Percentiles rank a stretch among this genome's conserved stretches.
Conservation (phyloP, 2,888 invertebrate genomes). For the Metopia argyrocephala region DNA sequence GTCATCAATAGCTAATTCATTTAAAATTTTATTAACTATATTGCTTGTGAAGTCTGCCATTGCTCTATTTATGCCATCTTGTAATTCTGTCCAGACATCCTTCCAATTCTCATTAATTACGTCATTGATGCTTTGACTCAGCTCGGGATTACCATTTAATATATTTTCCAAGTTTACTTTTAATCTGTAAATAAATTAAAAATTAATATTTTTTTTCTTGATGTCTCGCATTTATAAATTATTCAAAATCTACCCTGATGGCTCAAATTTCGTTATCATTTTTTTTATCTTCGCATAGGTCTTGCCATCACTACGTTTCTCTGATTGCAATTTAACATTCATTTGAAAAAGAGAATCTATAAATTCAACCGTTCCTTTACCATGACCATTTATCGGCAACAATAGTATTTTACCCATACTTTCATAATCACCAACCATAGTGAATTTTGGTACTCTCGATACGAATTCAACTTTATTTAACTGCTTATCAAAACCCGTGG, state of each 20-base stretch:
- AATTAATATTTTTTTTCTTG: not conserved
- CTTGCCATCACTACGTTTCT: conserved; percentile 62
- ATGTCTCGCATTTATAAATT: not conserved
- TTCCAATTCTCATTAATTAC: conserved; percentile 72
- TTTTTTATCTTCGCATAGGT: conserved; percentile 63
- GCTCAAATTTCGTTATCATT: conserved; percentile 65
- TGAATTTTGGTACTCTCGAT: conserved; percentile 64
- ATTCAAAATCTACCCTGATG: conserved; percentile 65
- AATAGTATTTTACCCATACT: conserved; percentile 75
- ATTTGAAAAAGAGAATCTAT: conserved; percentile 66
- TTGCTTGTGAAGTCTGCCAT: conserved; percentile 58
- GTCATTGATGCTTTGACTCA: conserved; percentile 68
- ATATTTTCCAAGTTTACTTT: conserved; percentile 69
- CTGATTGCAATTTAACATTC: conserved; percentile 60
- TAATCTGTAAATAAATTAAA: conserved; percentile 64
- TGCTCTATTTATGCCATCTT: conserved; percentile 68
- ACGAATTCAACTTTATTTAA: conserved; percentile 66
- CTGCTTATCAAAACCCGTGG: conserved; percentile 70
- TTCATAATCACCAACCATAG: conserved; percentile 72
- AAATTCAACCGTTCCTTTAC: conserved; percentile 68
- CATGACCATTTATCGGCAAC: conserved; percentile 75
- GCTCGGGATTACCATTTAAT: conserved; percentile 68
- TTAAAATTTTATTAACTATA: conserved; percentile 62
- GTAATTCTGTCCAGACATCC: conserved; percentile 71
- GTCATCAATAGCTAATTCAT: conserved; percentile 69